Evolutionary conservation across 1,140 invertebrate genomes (phyloP).

Genomic region (Cataglyphis hispanica): DNA sequence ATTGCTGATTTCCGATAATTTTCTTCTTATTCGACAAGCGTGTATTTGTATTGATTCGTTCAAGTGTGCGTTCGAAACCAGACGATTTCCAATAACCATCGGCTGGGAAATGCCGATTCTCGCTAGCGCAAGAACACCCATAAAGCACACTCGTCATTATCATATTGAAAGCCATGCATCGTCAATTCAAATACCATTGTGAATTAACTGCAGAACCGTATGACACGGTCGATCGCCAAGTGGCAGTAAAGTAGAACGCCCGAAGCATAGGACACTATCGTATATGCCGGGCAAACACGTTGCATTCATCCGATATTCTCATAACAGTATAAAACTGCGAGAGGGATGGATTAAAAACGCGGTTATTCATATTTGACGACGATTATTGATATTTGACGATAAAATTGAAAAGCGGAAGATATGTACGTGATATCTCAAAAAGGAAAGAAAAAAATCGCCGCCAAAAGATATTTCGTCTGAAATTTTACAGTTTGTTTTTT

Average conservation of each 20-base stretch:
- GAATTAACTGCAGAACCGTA: background rate
- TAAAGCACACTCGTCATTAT: conserved; percentile 49
- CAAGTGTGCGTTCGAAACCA: background rate
- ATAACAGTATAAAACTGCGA: background rate
- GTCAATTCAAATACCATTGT: conserved; percentile 34
- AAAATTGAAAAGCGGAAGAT: conserved; percentile 3
- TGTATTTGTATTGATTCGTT: conserved; percentile 20
- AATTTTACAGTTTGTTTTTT: conserved; percentile 5
- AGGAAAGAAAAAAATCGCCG: background rate
- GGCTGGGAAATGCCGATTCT: background rate
- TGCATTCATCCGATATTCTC: too few relatives aligned
- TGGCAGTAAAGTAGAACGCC: conserved; percentile 33
- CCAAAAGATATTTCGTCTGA: background rate
- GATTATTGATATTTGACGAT: conserved; percentile 15
- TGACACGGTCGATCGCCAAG: conserved; percentile 23
- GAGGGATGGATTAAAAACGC: background rate
- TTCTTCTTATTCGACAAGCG: conserved; percentile 60
- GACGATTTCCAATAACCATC: background rate
- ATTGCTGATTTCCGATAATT: conserved; percentile 54
- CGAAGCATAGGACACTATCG: background rate
- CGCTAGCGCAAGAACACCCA: conserved; percentile 18
- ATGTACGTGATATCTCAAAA: background rate
- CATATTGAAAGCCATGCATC: conserved; percentile 44
- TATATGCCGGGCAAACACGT: background rate
- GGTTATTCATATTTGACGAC: conserved; percentile 14